A percentile compares a stretch with the other conserved stretches of the same genome.
Evolutionary conservation across 2,113 vertebrate genomes (phyloP).

Genomic region (Laterallus jamaicensis): DNA sequence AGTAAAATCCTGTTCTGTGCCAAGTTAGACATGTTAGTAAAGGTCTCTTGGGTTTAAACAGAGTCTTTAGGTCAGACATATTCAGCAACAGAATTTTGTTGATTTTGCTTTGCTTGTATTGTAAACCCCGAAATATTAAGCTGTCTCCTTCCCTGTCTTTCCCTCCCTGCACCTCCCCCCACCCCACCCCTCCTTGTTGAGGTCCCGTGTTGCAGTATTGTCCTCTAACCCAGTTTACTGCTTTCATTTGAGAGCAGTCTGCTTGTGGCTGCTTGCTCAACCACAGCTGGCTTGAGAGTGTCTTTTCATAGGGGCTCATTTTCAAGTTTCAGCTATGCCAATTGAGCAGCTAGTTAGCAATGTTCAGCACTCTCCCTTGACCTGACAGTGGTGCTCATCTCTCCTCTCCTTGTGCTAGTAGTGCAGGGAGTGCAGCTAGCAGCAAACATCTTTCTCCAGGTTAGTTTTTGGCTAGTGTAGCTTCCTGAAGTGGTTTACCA

Average conservation of each 20-base stretch:
- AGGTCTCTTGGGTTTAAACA: not conserved
- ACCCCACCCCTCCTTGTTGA: not conserved
- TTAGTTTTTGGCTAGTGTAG: not conserved
- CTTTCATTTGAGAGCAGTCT: not conserved
- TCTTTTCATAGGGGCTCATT: not conserved
- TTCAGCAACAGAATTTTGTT: not conserved
- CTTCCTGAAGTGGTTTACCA: not conserved
- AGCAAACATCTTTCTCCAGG: not conserved
- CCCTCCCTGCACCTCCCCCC: not conserved
- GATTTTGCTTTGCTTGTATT: not conserved
- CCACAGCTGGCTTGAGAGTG: not conserved
- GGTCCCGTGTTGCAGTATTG: not conserved
- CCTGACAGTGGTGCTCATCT: not conserved
- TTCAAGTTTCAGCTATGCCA: not conserved
- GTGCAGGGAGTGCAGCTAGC: not conserved
- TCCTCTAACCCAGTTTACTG: not conserved
- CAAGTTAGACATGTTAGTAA: not conserved
- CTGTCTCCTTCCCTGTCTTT: not conserved
- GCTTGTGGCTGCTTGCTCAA: not conserved
- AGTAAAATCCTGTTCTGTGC: not conserved
- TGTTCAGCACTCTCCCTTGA: not conserved
- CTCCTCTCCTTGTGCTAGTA: accelerated
- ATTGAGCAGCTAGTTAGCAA: not conserved
- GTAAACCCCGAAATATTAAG: not conserved
- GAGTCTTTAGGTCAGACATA: not conserved